Percentiles rank a stretch among this genome's conserved stretches.
These are phyloP conservation scores for Cephus pulcher DNA, from an alignment of 2,888 invertebrate species.

Conservation along the genomic window DNA sequence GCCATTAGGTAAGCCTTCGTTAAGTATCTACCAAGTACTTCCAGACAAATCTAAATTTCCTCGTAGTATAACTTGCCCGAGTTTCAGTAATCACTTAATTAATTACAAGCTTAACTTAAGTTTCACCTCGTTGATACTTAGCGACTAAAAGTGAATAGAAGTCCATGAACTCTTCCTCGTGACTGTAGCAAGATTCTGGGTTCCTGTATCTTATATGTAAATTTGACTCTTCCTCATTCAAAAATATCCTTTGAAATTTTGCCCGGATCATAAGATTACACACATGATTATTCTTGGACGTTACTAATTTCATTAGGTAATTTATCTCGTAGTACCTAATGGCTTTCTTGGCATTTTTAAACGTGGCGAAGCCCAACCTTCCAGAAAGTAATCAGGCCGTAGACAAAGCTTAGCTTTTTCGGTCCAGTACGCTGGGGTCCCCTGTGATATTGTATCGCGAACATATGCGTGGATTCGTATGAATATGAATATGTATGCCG, in stretches of 20 bases:
- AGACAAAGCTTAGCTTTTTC: background rate
- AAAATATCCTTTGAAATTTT: background rate
- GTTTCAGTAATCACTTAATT: background rate
- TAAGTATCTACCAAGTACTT: background rate
- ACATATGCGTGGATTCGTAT: background rate
- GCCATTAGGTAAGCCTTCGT: background rate
- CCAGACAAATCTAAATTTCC: background rate
- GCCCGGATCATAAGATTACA: background rate
- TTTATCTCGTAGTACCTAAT: background rate
- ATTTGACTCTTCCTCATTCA: too few relatives aligned
- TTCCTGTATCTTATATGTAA: too few relatives aligned
- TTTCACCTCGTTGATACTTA: background rate
- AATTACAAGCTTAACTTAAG: background rate
- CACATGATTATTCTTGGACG: background rate
- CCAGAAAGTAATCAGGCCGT: background rate
- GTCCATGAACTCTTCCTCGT: background rate
- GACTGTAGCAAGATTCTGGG: background rate
- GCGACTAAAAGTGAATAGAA: background rate
- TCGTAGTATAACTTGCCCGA: background rate
- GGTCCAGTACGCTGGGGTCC: background rate
- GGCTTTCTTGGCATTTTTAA: background rate
- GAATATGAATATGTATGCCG: background rate
- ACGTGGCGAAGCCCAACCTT: background rate
- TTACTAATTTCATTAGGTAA: background rate
- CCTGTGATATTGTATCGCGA: background rate